phyloP scores from a whole-genome alignment of 2,113 vertebrate genomes.

The Cercopithecus mona region DNA sequence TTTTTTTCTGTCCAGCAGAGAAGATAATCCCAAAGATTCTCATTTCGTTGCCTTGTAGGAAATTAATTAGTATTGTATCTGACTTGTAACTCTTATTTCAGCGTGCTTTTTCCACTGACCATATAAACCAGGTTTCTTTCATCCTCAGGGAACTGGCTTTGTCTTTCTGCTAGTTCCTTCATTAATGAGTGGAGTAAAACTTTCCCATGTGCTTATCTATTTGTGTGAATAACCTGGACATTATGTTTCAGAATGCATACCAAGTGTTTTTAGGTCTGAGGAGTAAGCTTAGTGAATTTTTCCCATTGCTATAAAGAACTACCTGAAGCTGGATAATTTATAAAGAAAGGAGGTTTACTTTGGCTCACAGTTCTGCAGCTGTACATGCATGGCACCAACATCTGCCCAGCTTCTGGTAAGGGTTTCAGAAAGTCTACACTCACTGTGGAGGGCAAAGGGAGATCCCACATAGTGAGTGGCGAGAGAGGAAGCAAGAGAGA shows the following conservation, averaged over 20 bases:
- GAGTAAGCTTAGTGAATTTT: not conserved
- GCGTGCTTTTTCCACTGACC: not conserved
- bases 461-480: no score
- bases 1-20: not conserved
- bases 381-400: no score
- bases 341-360: no score
- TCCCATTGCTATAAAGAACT: no score
- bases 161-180: not conserved
- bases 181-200: not conserved
- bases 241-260: not conserved
- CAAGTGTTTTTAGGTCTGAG: not conserved
- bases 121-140: not conserved
- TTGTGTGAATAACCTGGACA: not conserved
- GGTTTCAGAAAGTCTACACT: no score
- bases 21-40: not conserved
- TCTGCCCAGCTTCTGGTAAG: no score
- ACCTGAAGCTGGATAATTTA: no score
- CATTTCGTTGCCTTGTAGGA: not conserved
- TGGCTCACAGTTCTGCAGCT: no score
- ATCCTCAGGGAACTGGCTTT: not conserved
- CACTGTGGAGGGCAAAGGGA: no score
- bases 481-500: no score
- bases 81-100: not conserved
- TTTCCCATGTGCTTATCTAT: not conserved
- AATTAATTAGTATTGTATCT: not conserved